Conservation (phyloP, 2,888 invertebrate species). For the Tigriopus californicus region DNA sequence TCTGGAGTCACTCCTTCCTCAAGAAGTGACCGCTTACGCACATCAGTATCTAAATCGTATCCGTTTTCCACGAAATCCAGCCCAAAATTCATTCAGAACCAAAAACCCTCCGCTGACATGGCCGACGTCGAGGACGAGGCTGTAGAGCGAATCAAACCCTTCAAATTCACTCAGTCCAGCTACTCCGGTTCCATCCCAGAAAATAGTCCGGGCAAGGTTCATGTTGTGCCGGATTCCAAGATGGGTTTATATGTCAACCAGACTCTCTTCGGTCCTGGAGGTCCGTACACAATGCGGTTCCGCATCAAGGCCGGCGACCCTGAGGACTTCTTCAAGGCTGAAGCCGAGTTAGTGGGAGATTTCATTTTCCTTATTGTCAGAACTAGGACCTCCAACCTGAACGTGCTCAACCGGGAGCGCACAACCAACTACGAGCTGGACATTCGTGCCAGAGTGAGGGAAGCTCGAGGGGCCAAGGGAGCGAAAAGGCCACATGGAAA, state of each 20-base stretch:
- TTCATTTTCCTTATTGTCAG: slow-evolving; percentile 80
- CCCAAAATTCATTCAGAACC: too few species aligned
- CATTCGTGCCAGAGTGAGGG: slow-evolving; percentile 42
- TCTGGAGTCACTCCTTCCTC: too few species aligned
- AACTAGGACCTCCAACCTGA: slow-evolving; percentile 64
- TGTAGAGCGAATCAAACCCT: slow-evolving; percentile 21
- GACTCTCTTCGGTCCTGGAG: slow-evolving; percentile 23
- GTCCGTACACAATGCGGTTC: slow-evolving; percentile 42
- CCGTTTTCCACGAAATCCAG: too few species aligned
- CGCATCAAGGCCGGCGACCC: slow-evolving; percentile 70
- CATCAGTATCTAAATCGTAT: too few species aligned
- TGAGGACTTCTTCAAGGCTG: slow-evolving; percentile 79
- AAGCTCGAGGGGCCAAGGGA: neutral
- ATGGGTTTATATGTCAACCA: slow-evolving; percentile 50
- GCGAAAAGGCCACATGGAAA: neutral
- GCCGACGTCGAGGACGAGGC: neutral
- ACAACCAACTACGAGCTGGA: slow-evolving; percentile 60
- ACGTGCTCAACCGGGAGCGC: slow-evolving; percentile 80
- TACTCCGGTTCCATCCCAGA: slow-evolving; percentile 84
- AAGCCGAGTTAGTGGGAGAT: slow-evolving; percentile 71
- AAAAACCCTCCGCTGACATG: neutral
- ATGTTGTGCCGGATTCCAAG: slow-evolving; percentile 35
- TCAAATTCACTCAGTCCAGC: slow-evolving; percentile 47
- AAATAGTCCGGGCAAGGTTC: slow-evolving; percentile 77
- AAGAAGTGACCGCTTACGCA: too few species aligned